Evolutionary conservation across 2,113 vertebrate genomes (phyloP), one percentile per base, ranked within the genome.

Genomic region (Columba janthina): DNA sequence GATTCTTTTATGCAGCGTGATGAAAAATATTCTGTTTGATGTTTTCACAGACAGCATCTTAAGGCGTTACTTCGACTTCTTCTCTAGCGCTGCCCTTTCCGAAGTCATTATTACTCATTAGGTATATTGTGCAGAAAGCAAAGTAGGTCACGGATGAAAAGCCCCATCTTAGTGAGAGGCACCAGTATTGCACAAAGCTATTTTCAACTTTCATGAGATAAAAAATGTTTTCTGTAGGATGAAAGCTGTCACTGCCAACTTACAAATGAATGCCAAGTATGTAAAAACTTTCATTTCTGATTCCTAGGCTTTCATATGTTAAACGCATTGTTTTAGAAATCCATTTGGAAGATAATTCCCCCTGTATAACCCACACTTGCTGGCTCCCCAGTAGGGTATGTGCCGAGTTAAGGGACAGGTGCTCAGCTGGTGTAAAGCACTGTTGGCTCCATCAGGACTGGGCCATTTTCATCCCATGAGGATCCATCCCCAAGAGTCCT

Each of bases 141-240:
- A 98, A 98, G 96, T 98, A 97, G 97, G 97, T 97, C 97, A 97
- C 20, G 92, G 97, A 98, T 97, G 95, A 98, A 97, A 97, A 97
- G 91, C 85, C 94, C 95, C 95, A 85, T 97, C 94, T 95, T 95
- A 96, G 93, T 5, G 8, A 96, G 95, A 94, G 73, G 95, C 89
- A 95, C 89, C 62, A 94, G 85, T 90, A 93, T 76, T 82, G 85
- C 93, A 97, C 88, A 96, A 97, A 97, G 97, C 95, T 97, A 96
- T 97, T 97, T 97, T 97, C 97, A 95, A 97, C 93, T 97, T 97
- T 88, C 85, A 90, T 88, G 96, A 96, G 97, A 97, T 96, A 94
- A 92, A 94, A 93, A 93, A 93, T 93, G 92, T 97, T 93, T 96
- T 96, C 95, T 97, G 94, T 94, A 91, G 96, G 90, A 96, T 96